Evolutionary conservation across 2,113 vertebrate species (phyloP).

Genomic region (Ochotona princeps): DNA sequence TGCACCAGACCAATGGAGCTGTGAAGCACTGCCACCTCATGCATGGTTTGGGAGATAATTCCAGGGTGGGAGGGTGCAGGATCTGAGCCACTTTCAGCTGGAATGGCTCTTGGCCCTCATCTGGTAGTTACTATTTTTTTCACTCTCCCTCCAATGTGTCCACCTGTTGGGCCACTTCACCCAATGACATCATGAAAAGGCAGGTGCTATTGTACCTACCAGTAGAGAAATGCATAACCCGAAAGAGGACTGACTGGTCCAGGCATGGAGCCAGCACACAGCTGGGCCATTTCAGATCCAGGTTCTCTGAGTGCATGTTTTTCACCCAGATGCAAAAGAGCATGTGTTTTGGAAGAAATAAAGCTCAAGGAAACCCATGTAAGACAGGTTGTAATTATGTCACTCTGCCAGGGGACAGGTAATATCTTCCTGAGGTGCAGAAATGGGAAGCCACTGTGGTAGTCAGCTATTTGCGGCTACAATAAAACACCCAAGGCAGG

Average conservation of each 20-base stretch:
- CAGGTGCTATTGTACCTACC: neutral
- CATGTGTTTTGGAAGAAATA: neutral
- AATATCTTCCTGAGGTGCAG: neutral
- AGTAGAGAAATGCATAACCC: neutral
- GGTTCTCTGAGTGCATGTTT: neutral
- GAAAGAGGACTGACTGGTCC: neutral
- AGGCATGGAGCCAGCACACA: accelerated
- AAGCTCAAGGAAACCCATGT: neutral
- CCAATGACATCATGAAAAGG: neutral
- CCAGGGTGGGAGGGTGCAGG: too few species aligned
- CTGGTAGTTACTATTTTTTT: accelerated
- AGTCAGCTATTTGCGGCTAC: too few species aligned
- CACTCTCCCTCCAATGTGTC: neutral
- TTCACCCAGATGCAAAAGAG: neutral
- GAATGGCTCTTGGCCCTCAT: neutral
- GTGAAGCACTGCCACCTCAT: too few species aligned
- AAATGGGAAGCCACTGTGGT: neutral
- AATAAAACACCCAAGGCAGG: too few species aligned
- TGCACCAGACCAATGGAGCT: accelerated
- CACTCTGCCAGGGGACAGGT: neutral
- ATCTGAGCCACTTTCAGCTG: too few species aligned
- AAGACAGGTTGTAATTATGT: neutral
- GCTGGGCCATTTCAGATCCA: neutral
- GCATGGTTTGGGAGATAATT: too few species aligned
- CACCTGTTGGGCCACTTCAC: neutral